Evolutionary conservation across 2,113 vertebrate genomes (phyloP).

Genomic region (Ciconia maguari): DNA sequence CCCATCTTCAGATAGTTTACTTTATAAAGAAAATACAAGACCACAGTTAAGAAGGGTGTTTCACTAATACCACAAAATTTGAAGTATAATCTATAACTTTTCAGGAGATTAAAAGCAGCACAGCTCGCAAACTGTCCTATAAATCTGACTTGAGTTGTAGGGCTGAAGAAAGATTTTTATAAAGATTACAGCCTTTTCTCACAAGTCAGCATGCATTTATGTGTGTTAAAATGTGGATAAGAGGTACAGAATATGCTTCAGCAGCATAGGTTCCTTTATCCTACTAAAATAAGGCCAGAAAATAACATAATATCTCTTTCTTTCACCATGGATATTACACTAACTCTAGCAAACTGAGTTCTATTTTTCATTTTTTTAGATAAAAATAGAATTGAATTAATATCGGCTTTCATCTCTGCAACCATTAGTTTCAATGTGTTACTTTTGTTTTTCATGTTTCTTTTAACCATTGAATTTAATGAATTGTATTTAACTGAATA

Average conservation of each 20-base stretch:
- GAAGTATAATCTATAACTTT: background rate
- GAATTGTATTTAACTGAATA: background rate
- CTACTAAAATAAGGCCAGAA: background rate
- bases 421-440: background rate
- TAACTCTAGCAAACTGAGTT: background rate
- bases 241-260: background rate
- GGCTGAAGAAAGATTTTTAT: background rate
- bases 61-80: background rate
- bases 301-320: background rate
- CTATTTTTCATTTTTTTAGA: background rate
- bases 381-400: background rate
- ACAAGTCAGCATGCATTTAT: background rate
- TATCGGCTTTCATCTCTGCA: background rate
- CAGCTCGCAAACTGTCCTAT: background rate
- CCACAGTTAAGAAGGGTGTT: background rate
- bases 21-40: background rate
- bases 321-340: accelerated
- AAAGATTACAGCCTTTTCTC: background rate
- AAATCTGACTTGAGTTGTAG: background rate
- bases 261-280: background rate
- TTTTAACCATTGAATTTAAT: background rate
- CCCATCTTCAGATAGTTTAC: background rate
- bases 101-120: background rate
- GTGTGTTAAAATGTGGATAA: background rate
- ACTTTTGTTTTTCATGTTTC: background rate